phyloP scores from a whole-genome alignment of 2,113 vertebrate species.

The Meriones unguiculatus region DNA sequence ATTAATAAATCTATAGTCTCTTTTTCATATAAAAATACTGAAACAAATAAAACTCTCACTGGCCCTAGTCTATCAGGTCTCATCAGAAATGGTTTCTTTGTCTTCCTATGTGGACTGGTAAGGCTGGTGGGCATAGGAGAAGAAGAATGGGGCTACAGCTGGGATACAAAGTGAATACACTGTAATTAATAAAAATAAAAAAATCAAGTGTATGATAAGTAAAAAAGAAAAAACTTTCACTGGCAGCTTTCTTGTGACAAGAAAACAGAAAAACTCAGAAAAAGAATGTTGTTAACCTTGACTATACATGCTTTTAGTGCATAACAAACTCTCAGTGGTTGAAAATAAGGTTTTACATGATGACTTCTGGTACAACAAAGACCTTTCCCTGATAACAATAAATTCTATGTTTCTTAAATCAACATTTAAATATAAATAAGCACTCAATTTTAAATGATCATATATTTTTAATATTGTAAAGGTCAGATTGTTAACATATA shows the following conservation, averaged over 20 bases:
- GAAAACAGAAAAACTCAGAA: slow-evolving; percentile 27
- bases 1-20: neutral
- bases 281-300: neutral
- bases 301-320: neutral
- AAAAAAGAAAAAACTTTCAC: neutral
- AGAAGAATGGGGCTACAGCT: too few species aligned
- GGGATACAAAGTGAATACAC: too few species aligned
- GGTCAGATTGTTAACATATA: neutral
- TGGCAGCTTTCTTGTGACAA: fast-evolving
- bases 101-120: too few species aligned
- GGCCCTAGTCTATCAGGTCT: neutral
- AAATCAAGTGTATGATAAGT: too few species aligned
- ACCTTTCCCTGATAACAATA: neutral
- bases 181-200: too few species aligned
- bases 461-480: neutral
- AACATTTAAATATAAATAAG: neutral
- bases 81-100: too few species aligned
- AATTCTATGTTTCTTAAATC: neutral
- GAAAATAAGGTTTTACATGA: slow-evolving; percentile 23
- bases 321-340: slow-evolving; percentile 28
- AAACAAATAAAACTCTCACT: neutral
- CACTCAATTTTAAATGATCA: slow-evolving; percentile 3
- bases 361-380: neutral
- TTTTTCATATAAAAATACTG: slow-evolving; percentile 21
- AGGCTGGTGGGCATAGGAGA: too few species aligned